Conservation (phyloP, 1,140 invertebrate species). For the Aphelinus atriplicis region DNA sequence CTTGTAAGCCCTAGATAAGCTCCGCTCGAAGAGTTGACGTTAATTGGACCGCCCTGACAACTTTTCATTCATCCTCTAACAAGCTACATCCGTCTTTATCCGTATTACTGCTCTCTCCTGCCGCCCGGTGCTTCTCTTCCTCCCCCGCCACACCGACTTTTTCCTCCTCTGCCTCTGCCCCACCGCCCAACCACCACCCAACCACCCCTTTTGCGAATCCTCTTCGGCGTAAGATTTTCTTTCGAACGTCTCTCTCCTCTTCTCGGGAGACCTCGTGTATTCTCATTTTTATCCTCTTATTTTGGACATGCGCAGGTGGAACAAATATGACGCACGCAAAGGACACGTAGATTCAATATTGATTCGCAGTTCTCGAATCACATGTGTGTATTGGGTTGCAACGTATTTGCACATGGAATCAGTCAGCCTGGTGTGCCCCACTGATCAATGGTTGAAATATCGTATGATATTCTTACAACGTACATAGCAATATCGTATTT, state of each 20-base stretch:
- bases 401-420: no score
- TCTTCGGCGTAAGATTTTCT: not conserved
- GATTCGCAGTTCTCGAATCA: no score
- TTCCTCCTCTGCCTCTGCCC: not conserved
- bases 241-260: not conserved
- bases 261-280: not conserved
- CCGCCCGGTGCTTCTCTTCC: no score
- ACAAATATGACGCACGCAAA: no score
- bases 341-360: no score
- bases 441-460: no score
- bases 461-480: no score
- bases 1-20: slow-evolving; percentile 59
- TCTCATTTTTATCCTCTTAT: not conserved
- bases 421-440: no score
- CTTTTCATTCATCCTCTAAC: slow-evolving; percentile 66
- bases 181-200: not conserved
- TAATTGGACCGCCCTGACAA: slow-evolving; percentile 67
- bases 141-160: slow-evolving; percentile 4
- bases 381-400: no score
- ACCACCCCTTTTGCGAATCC: not conserved
- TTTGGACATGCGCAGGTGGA: no score
- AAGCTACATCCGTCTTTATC: slow-evolving; percentile 64
- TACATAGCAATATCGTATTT: no score
- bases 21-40: slow-evolving; percentile 64
- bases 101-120: slow-evolving; percentile 50